Evolutionary conservation across 1,140 invertebrate species (phyloP).

Genomic region (Cotesia chilonis): DNA sequence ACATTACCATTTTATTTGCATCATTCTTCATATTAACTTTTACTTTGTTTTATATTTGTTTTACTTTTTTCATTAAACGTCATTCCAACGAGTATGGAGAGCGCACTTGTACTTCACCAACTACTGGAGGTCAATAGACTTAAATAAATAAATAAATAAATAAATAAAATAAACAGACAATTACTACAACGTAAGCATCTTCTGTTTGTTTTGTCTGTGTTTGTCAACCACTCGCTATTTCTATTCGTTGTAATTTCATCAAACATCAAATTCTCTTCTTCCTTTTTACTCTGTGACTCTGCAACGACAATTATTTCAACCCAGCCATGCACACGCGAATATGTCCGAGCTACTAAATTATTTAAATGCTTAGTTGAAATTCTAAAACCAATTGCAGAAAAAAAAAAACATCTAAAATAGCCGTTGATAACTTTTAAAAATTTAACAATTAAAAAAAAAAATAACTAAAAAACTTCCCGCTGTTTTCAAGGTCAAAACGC

Average conservation of each 20-base stretch:
- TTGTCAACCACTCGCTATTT: slow-evolving; percentile 31
- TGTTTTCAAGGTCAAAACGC: too few relatives aligned
- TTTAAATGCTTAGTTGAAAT: not conserved
- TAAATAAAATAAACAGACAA: slow-evolving; percentile 14
- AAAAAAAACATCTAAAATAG: too few relatives aligned
- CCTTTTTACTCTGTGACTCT: not conserved
- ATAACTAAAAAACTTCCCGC: too few relatives aligned
- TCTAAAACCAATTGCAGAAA: too few relatives aligned
- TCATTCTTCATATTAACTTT: too few relatives aligned
- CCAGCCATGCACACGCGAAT: not conserved
- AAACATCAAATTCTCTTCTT: slow-evolving; percentile 20
- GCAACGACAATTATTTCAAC: slow-evolving; percentile 14
- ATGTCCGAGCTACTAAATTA: not conserved
- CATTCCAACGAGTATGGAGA: not conserved
- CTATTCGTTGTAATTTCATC: slow-evolving; percentile 30
- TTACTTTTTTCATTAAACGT: too few relatives aligned
- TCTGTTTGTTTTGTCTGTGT: slow-evolving; percentile 21
- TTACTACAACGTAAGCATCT: slow-evolving; percentile 7
- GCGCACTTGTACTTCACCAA: too few relatives aligned
- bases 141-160: slow-evolving; percentile 12
- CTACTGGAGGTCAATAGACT: slow-evolving; percentile 1
- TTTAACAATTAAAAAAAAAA: too few relatives aligned
- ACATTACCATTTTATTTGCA: too few relatives aligned
- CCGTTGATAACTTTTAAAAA: too few relatives aligned
- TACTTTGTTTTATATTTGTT: not conserved